Conservation (phyloP, 2,888 invertebrate species). For the Ochropleura plecta region DNA sequence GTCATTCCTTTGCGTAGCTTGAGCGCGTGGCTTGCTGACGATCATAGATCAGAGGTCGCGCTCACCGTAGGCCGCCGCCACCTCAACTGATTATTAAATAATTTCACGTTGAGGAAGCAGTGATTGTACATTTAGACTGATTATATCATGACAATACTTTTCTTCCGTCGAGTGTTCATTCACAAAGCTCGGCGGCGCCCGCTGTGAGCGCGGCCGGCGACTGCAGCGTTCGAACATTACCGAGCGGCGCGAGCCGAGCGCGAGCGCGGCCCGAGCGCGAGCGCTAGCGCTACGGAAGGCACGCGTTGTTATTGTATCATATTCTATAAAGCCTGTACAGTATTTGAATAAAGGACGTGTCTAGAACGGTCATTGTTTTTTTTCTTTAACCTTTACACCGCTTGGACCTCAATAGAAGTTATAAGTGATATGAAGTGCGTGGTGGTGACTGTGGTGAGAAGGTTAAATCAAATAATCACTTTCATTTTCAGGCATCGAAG, state of each 20-base stretch:
- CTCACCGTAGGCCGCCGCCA: constrained; percentile 25
- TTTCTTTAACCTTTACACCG: not conserved
- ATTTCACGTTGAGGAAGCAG: constrained; percentile 31
- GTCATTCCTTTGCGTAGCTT: constrained; percentile 83
- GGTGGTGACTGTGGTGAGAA: too few species aligned
- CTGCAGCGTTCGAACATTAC: constrained; percentile 25
- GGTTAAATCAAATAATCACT: too few species aligned
- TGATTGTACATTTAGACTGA: constrained; percentile 43
- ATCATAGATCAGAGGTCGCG: constrained; percentile 37
- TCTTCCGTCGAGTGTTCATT: constrained; percentile 55
- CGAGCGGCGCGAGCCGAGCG: constrained; percentile 3
- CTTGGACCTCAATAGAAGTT: too few species aligned
- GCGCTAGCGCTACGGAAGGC: constrained; percentile 27
- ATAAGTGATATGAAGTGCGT: too few species aligned
- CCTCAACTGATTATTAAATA: constrained; percentile 39
- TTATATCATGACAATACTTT: constrained; percentile 65
- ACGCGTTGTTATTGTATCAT: constrained; percentile 79
- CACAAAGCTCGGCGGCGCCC: constrained; percentile 29
- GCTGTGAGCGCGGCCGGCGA: constrained; percentile 31
- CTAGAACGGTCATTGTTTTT: constrained; percentile 73
- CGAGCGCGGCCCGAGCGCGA: not conserved
- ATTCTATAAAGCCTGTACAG: constrained; percentile 86
- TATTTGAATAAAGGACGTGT: constrained; percentile 89
- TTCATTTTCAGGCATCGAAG: too few species aligned
- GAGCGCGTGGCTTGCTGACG: constrained; percentile 68